Conservation (phyloP, 2,888 invertebrate species). For the Microctonus aethiopoides region DNA sequence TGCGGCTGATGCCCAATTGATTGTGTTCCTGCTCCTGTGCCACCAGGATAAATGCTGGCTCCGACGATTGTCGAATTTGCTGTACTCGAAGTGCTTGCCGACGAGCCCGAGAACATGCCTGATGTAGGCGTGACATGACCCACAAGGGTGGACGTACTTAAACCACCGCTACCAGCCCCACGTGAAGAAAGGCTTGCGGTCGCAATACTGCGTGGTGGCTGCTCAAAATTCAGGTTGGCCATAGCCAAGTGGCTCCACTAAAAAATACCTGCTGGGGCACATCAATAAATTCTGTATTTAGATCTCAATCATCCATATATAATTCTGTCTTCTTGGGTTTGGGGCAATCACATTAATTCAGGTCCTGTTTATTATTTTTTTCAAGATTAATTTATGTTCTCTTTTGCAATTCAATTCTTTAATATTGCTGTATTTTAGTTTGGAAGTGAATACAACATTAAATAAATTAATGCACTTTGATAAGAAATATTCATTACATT, state of each 20-base stretch:
- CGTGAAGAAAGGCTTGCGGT: conserved; percentile 78
- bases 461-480: neutral
- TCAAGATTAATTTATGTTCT: neutral
- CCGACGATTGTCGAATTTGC: conserved; percentile 62
- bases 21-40: conserved; percentile 63
- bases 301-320: neutral
- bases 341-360: neutral
- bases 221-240: conserved; percentile 93
- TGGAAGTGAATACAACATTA: neutral
- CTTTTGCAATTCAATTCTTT: neutral
- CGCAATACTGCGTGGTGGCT: conserved; percentile 89
- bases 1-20: conserved; percentile 65
- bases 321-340: neutral
- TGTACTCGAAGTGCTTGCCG: conserved; percentile 62
- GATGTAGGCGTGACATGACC: conserved; percentile 82
- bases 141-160: conserved; percentile 72
- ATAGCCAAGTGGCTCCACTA: conserved; percentile 75
- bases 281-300: conserved; percentile 40
- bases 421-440: neutral
- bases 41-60: conserved; percentile 63
- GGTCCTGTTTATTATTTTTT: neutral
- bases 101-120: conserved; percentile 72
- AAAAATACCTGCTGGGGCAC: conserved; percentile 53
- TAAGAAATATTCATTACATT: too few relatives aligned
- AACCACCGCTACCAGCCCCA: conserved; percentile 75